Evolutionary conservation across 2,797 vertebrate genomes (phyloP), one percentile per base, ranked within the genome.

Genomic region (Hydrocynus forskahlii): DNA sequence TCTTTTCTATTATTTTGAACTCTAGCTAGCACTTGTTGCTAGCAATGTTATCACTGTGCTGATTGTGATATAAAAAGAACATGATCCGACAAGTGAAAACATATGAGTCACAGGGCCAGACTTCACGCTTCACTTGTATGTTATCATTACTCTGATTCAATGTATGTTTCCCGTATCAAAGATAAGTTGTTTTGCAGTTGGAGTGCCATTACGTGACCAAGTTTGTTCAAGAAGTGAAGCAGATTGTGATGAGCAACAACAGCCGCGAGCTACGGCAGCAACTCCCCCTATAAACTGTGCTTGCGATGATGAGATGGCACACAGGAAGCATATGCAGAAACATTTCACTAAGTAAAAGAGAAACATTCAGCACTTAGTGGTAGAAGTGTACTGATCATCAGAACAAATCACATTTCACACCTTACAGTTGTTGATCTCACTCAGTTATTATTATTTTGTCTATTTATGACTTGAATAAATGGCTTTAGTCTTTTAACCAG

Each of bases 131-230:
- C 13, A 19, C 29, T 50, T 73, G 71, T 66, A 64, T 50, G 64
- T 64, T 76, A 64, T 64, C 59, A 64, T 64, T 76, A 64, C 75
- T 76, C 25, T 63, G 75, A 76, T 76, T 21, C 23, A 64, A 54
- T 66, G 43, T 40, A 68, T 52, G 45, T 52, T 70, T 70, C 68
- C 45, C 21, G 17, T 76, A 57, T 73, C 71, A 57, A n/a, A 55
- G 50, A 19, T 73, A n/a, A 57, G 16, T 73, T 25, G 6, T 21
- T 57, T 55, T 73, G 71, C 52, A 57, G 54, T 73, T 1, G 7
- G 29, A 10, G 43, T 23, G 9, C 29, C 29, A 73, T 73, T 73
- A 38, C 10, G 6, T 57, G 71, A 73, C 25, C 29, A 59, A 73
- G 52, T 73, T 73, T 73, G 52, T 57, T 57, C 25, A 73, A 21